These are phyloP conservation scores for Euplagia quadripunctaria DNA, from an alignment of 2,888 invertebrate genomes.

Conservation along the genomic window DNA sequence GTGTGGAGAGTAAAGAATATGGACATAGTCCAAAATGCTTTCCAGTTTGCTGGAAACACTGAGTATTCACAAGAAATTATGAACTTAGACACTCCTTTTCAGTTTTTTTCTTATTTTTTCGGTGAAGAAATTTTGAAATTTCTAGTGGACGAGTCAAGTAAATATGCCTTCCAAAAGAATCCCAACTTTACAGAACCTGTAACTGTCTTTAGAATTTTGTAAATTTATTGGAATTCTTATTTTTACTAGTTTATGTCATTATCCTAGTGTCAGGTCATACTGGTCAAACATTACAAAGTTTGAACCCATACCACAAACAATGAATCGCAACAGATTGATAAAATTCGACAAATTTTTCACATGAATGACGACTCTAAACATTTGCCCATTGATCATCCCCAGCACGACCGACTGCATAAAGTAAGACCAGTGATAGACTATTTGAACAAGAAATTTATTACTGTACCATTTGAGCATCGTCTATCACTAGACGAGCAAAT, in stretches of 20 bases:
- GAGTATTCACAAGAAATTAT: constrained; percentile 56
- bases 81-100: constrained; percentile 56
- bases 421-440: constrained; percentile 54
- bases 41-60: constrained; percentile 46
- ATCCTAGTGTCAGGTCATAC: constrained; percentile 53
- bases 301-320: constrained; percentile 40
- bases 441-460: constrained; percentile 36
- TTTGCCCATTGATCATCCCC: constrained; percentile 45
- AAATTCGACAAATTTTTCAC: constrained; percentile 39
- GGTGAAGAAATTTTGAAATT: constrained; percentile 34
- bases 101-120: constrained; percentile 58
- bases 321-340: constrained; percentile 54
- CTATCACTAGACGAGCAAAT: constrained; percentile 39
- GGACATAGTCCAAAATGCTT: constrained; percentile 54
- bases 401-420: constrained; percentile 53
- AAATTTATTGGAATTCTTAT: constrained; percentile 50
- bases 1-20: constrained; percentile 60
- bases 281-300: constrained; percentile 42
- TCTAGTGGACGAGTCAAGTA: constrained; percentile 45
- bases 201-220: constrained; percentile 38
- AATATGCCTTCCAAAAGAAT: constrained; percentile 51
- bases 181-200: constrained; percentile 54
- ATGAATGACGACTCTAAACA: constrained; percentile 49
- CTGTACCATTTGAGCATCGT: constrained; percentile 32
- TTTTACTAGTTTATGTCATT: constrained; percentile 41